Evolutionary conservation across 2,888 invertebrate species (phyloP).

Genomic region (Chrysolina haemoptera): DNA sequence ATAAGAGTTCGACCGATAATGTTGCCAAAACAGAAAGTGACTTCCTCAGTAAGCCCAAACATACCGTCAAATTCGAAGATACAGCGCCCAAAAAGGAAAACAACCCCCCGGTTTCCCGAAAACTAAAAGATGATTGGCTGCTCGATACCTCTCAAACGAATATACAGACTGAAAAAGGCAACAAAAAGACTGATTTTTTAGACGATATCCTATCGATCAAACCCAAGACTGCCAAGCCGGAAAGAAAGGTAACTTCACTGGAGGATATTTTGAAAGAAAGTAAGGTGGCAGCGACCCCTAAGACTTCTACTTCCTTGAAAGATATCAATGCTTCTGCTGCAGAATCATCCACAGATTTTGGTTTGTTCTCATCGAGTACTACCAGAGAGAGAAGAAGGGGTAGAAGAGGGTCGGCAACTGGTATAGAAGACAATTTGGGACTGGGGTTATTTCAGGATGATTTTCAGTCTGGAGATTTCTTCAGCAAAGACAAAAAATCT

Average conservation of each 20-base stretch:
- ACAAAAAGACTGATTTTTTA: constrained; percentile 61
- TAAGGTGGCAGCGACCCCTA: constrained; percentile 47
- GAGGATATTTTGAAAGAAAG: constrained; percentile 64
- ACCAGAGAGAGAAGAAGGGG: constrained; percentile 55
- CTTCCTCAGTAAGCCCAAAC: constrained; percentile 38
- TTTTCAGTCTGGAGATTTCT: constrained; percentile 43
- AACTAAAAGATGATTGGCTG: constrained; percentile 60
- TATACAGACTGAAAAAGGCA: constrained; percentile 46
- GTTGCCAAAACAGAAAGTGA: constrained; percentile 20
- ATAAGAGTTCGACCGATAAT: constrained; percentile 33
- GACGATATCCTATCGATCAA: constrained; percentile 62
- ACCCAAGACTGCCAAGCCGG: constrained; percentile 53
- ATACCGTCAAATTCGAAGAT: constrained; percentile 44
- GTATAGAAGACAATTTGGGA: constrained; percentile 74
- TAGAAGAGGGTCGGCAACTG: constrained; percentile 57
- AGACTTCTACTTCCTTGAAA: constrained; percentile 37
- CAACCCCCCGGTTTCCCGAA: constrained; percentile 30
- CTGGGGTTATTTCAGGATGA: constrained; percentile 69
- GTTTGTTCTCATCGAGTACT: constrained; percentile 20
- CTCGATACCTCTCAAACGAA: constrained; percentile 54
- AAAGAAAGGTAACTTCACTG: constrained; percentile 59
- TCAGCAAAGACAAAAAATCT: constrained; percentile 42
- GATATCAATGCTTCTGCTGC: constrained; percentile 34
- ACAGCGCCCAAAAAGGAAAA: constrained; percentile 35
- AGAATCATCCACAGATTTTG: constrained; percentile 38